These are phyloP conservation scores for Dreissena polymorpha DNA, from an alignment of 1,140 invertebrate genomes.

Conservation along the genomic window DNA sequence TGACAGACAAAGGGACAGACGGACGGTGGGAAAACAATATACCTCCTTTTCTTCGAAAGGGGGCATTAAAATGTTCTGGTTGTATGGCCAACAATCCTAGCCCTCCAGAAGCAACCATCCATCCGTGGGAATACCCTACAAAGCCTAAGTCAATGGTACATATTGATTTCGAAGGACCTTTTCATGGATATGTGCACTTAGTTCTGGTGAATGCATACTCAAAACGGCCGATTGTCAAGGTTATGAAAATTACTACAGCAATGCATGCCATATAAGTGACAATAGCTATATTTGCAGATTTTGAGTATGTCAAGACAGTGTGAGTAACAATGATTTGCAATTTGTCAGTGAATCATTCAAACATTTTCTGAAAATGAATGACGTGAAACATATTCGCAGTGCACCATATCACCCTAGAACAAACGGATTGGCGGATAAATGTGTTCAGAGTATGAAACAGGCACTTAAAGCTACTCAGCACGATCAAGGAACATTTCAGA, in stretches of 20 bases:
- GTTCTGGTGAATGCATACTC: conserved; percentile 80
- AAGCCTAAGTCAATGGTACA: conserved; percentile 73
- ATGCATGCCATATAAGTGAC: conserved; percentile 58
- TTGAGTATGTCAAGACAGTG: conserved; percentile 77
- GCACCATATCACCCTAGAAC: no score
- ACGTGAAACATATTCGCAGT: no score
- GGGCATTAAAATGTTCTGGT: no score
- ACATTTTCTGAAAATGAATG: no score
- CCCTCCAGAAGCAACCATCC: conserved; percentile 58
- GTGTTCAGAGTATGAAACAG: conserved; percentile 53
- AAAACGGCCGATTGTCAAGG: conserved; percentile 80
- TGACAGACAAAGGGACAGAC: no score
- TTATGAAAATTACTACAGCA: conserved; percentile 55
- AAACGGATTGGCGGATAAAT: conserved; percentile 57
- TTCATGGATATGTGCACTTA: conserved; percentile 73
- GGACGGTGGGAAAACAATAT: no score
- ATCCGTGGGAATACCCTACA: conserved; percentile 76
- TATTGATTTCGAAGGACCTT: conserved; percentile 79
- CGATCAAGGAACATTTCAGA: not conserved
- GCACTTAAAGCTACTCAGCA: conserved; percentile 22
- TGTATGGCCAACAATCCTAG: conserved; percentile 71
- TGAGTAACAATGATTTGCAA: conserved; percentile 79
- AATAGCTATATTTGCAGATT: conserved; percentile 73
- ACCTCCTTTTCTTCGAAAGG: no score
- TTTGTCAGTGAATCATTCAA: no score